Evolutionary conservation across 2,113 vertebrate species (phyloP).

Genomic region (Gymnocephalus cernua): DNA sequence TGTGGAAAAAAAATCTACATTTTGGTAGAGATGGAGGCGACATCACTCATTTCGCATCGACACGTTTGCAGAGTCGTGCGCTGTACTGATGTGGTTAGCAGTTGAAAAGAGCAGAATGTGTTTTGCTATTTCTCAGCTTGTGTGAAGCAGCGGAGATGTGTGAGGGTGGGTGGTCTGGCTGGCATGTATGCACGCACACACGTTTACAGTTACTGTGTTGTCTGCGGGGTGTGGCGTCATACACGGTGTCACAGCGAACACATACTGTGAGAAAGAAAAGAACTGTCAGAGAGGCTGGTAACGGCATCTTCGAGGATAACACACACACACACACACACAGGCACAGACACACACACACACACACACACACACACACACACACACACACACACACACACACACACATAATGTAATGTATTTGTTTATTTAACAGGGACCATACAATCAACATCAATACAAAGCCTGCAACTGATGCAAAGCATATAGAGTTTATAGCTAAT

Average conservation of each 20-base stretch:
- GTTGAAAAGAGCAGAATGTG: constrained; percentile 56
- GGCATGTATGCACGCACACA: constrained; percentile 62
- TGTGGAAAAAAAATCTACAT: constrained; percentile 77
- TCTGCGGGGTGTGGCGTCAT: constrained; percentile 67
- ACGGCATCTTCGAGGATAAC: constrained; percentile 61
- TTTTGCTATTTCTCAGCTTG: constrained; percentile 56
- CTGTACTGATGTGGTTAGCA: constrained; percentile 73
- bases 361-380: too few relatives aligned
- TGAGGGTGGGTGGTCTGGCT: constrained; percentile 53
- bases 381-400: too few relatives aligned
- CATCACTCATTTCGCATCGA: constrained; percentile 70
- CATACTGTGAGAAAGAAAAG: constrained; percentile 57
- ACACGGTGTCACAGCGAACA: constrained; percentile 66
- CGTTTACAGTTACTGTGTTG: constrained; percentile 58
- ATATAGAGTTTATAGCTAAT: too few relatives aligned
- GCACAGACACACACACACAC: too few relatives aligned
- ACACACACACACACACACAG: constrained; percentile 42
- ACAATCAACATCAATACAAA: too few relatives aligned
- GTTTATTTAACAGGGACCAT: too few relatives aligned
- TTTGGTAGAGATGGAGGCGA: constrained; percentile 73
- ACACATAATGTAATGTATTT: too few relatives aligned
- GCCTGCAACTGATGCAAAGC: too few relatives aligned
- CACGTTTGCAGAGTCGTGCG: constrained; percentile 73
- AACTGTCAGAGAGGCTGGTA: constrained; percentile 61
- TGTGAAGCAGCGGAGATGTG: constrained; percentile 43